Evolutionary conservation across 2,113 vertebrate species (phyloP).

Genomic region (Oncorhynchus nerka): DNA sequence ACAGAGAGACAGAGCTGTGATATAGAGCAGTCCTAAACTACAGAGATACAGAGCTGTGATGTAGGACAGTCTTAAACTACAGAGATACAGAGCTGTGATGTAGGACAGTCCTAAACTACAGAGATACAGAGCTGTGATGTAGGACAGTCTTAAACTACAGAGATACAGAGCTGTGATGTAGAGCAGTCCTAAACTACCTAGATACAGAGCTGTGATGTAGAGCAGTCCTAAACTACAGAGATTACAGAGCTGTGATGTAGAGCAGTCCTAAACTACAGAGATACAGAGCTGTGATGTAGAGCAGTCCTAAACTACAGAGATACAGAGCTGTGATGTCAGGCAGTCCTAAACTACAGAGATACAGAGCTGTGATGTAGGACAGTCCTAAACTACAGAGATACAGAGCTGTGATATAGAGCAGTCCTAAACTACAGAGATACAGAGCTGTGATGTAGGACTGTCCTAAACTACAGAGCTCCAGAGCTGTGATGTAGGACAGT

Average conservation of each 20-base stretch:
- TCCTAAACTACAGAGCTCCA: constrained; percentile 20
- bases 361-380: constrained; percentile 7
- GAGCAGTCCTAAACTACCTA: background rate
- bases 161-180: constrained; percentile 5
- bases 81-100: constrained; percentile 9
- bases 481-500: constrained; percentile 16
- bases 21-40: constrained; percentile 19
- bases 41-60: constrained; percentile 5
- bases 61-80: background rate
- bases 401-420: constrained; percentile 6
- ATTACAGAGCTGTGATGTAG: constrained; percentile 6
- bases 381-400: constrained; percentile 20
- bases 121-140: constrained; percentile 3
- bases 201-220: constrained; percentile 12
- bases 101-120: constrained; percentile 33
- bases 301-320: no score
- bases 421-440: no score
- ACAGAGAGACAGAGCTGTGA: constrained; percentile 7
- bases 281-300: constrained; percentile 3
- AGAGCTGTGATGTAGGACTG: constrained; percentile 25
- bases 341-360: constrained; percentile 29
- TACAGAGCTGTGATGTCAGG: constrained; percentile 17
- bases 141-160: constrained; percentile 21
- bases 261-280: constrained; percentile 21
- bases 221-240: constrained; percentile 30